Evolutionary conservation across 2,113 vertebrate species (phyloP), one percentile per base, ranked within the genome.

Genomic region (Chinchilla lanigera): DNA sequence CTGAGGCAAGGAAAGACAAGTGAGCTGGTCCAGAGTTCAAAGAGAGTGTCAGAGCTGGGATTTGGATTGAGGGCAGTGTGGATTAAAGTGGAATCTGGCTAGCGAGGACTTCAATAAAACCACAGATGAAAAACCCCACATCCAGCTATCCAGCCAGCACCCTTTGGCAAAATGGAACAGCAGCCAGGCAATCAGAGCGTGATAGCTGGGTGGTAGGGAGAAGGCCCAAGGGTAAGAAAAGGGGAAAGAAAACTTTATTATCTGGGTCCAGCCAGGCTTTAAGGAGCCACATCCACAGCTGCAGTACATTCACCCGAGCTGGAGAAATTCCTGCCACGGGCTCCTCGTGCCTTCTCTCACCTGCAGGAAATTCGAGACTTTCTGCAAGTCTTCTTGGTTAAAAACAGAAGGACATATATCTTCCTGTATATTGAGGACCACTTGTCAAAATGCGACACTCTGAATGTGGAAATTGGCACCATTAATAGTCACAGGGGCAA

Each of bases 201-300:
- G 58, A 9, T 1, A 1, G 12, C 7, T 0, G 14, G 35, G 3
- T 12, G 3, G 0, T 14, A 38, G 20, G 28, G 30, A 24, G 60
- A 69, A 86, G 16, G 41, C 11, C 0, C 1, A 71, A 30, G 54
- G 50, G 3, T 7, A 11, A 60, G 8, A 10, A 17, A 14, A 41
- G 22, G 17, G 50, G n/a, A 33, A 13, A 1, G 50, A 33, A 33
- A 13, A 1, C 44, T 52, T 30, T 11, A 5, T 33, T 6, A 30
- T 44, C 7, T 10, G 44, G 10, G 35, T 19, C 44, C 14, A 50
- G 16, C 17, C 41, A 38, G 71, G 44, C 24, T 61, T 58, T 2
- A 7, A 41, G 54, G 24, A 17, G n/a, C 33, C 38, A 4, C 26
- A 16, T 0, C 17, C 81, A 7, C 92, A 75, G 82, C 52, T 2